Conservation (phyloP, 1,140 invertebrate species). For the Sarcophaga peregrina region DNA sequence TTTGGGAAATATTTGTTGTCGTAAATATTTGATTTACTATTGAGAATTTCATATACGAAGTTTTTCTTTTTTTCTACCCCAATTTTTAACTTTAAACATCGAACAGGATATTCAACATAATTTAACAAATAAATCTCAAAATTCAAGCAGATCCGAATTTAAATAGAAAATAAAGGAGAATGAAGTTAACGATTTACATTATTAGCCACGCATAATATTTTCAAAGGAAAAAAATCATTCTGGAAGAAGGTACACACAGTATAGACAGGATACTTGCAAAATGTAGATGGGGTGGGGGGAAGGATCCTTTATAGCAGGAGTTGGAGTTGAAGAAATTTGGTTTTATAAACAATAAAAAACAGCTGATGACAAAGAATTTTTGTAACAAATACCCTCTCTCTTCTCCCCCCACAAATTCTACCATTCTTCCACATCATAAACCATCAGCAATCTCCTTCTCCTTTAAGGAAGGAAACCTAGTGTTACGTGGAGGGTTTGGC, state of each 20-base stretch:
- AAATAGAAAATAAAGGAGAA: background rate
- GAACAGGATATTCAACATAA: background rate
- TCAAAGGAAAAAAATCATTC: no score
- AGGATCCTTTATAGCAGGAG: background rate
- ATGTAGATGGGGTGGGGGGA: background rate
- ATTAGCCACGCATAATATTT: background rate
- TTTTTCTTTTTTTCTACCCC: background rate
- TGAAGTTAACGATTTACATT: conserved; percentile 19
- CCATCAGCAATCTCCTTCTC: background rate
- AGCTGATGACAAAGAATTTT: conserved; percentile 29
- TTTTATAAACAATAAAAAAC: conserved; percentile 25
- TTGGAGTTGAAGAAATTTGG: background rate
- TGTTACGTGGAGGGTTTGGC: background rate
- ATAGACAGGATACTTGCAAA: background rate
- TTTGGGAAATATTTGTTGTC: background rate
- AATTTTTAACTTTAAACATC: background rate
- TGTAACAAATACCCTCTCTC: background rate
- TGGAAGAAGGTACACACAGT: background rate
- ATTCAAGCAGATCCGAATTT: background rate
- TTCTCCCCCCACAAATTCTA: background rate
- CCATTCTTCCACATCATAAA: background rate
- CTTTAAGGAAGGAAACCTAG: background rate
- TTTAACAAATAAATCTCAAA: conserved; percentile 13
- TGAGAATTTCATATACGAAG: background rate
- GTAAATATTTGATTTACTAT: conserved; percentile 17